Percentiles rank a stretch among this genome's conserved stretches.
These are phyloP conservation scores for Mormyrus proboscirostris DNA, from an alignment of 2,797 vertebrate genomes.

Conservation along the genomic window DNA sequence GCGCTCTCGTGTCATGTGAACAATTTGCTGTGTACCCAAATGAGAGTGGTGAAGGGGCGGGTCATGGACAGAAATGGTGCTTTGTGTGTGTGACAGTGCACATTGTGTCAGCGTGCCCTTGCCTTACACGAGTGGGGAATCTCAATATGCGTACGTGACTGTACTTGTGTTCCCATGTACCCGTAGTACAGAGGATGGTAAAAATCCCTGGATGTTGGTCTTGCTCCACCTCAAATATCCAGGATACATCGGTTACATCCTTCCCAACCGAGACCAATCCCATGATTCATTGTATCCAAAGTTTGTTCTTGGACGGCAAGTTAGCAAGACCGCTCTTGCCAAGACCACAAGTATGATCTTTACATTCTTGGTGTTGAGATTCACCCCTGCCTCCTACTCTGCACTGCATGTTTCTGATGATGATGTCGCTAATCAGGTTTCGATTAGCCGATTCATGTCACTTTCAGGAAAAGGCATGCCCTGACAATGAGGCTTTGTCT, in stretches of 20 bases:
- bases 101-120: slow-evolving; percentile 32
- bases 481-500: neutral
- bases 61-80: neutral
- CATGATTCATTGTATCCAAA: neutral
- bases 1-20: slow-evolving; percentile 11
- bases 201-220: neutral
- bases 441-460: neutral
- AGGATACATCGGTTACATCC: neutral
- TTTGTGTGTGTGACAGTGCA: slow-evolving; percentile 14
- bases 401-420: neutral
- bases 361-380: neutral
- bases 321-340: neutral
- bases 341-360: neutral
- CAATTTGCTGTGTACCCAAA: slow-evolving; percentile 25
- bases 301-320: neutral
- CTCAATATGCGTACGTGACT: neutral
- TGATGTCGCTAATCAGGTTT: neutral
- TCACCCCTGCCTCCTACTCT: neutral
- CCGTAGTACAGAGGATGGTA: neutral
- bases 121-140: neutral
- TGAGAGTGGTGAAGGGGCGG: slow-evolving; percentile 24
- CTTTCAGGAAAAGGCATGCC: neutral
- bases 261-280: neutral
- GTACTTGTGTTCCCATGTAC: neutral
- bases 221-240: neutral